Evolutionary conservation across 1,140 invertebrate genomes (phyloP).

Genomic region (Scaptomyza graminum): DNA sequence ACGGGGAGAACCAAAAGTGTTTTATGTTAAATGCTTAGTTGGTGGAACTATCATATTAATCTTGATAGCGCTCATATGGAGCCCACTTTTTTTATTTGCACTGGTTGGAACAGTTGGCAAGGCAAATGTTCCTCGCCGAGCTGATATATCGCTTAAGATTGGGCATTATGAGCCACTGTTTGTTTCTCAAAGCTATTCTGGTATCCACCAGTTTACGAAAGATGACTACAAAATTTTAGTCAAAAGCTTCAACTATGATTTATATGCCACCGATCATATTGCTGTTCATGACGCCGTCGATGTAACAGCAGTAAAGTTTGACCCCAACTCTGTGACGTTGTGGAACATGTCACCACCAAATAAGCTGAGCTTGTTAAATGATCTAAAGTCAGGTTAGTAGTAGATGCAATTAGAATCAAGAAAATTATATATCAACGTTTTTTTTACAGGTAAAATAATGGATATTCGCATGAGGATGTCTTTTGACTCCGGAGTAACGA

Average conservation of each 20-base stretch:
- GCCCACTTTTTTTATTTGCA: conserved; percentile 97
- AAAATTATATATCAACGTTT: neutral
- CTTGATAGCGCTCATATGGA: conserved; percentile 98
- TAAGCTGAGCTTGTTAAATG: conserved; percentile 86
- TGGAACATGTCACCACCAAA: conserved; percentile 98
- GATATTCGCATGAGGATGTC: conserved; percentile 50
- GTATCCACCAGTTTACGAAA: conserved; percentile 53
- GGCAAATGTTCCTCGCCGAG: conserved; percentile 93
- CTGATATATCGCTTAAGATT: conserved; percentile 92
- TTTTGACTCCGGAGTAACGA: conserved; percentile 23
- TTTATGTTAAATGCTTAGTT: conserved; percentile 94
- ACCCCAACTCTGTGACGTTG: conserved; percentile 91
- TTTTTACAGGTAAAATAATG: conserved; percentile 34
- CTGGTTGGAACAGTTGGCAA: conserved; percentile 96
- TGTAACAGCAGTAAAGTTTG: conserved; percentile 91
- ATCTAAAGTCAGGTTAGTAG: conserved; percentile 83
- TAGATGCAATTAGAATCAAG: neutral
- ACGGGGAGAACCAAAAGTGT: conserved; percentile 91
- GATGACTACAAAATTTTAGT: conserved; percentile 40
- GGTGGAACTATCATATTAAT: conserved; percentile 94
- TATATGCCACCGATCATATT: conserved; percentile 91
- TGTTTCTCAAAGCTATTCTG: conserved; percentile 86
- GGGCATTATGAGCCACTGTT: conserved; percentile 95
- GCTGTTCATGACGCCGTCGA: conserved; percentile 93
- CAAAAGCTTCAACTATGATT: conserved; percentile 75